Evolutionary conservation across 2,113 vertebrate genomes (phyloP), one percentile per base, ranked within the genome.

Genomic region (Protobothrops flavoviridis): DNA sequence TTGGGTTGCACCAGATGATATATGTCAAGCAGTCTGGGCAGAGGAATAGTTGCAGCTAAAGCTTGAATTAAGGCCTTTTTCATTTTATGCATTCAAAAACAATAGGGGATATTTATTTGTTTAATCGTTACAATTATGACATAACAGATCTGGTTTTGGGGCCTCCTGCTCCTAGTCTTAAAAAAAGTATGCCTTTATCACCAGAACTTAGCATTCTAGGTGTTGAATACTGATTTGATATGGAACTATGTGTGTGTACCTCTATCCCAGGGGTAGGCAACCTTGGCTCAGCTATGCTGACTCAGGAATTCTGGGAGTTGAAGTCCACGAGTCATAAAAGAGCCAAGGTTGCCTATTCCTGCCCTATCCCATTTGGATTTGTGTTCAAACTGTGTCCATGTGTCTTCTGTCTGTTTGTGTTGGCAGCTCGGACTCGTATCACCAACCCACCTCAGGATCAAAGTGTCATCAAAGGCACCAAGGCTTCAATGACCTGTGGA

Each of bases 381-480:
- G 10, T 24, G 43, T 69, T 89, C 89, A 57, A 39, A 48, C 45
- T 69, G 4, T 21, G 3, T 24, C 50, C 55, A 8, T 6, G 2
- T 45, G 85, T 92, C 0, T 1, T 15, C 1, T 85, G 9, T 93
- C 17, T 95, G 85, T 95, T 93, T 87, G 3, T 45, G n/a, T 81
- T 92, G 2, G 0, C 97, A 99, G 99, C 99, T 50, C 98, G 99
- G 93, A 99, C 99, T 4, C 98, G 98, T 1, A 99, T 99, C 96
- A 99, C 98, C 0, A 98, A 96, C 91, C 98, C 99, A 0, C 99
- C 99, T 0, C 98, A 99, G 98, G 98, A 99, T 96, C 99, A 99
- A 97, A 99, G 98, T 0, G 99, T 99, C 94, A 99, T 99, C 97
- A 99, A 99, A 95, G 99, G 99, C 15, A 99, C 99, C n/a, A 99